phyloP scores from a whole-genome alignment of 2,888 invertebrate genomes.

The Pinctada fucata region DNA sequence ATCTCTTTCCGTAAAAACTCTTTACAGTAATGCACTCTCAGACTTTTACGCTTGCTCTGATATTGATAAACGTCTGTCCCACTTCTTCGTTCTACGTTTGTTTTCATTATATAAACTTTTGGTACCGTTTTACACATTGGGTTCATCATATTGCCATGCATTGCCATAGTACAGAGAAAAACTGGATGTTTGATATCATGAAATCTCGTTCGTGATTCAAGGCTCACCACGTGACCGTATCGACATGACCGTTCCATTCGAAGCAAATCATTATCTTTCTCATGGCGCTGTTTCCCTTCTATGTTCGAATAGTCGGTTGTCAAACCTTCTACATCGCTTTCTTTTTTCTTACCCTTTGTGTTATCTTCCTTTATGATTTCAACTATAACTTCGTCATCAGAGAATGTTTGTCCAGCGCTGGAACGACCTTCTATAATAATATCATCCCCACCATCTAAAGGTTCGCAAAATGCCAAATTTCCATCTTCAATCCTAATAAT shows the following conservation, averaged over 20 bases:
- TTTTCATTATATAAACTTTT: constrained; percentile 49
- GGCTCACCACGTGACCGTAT: constrained; percentile 54
- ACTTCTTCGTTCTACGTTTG: background rate
- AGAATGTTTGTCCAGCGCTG: constrained; percentile 53
- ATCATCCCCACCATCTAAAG: constrained; percentile 24
- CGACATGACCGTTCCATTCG: background rate
- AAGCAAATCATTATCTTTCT: background rate
- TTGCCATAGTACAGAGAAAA: constrained; percentile 47
- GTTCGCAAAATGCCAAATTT: constrained; percentile 47
- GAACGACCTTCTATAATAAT: constrained; percentile 53
- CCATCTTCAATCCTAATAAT: constrained; percentile 44
- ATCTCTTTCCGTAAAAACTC: background rate
- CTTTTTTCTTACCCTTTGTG: background rate
- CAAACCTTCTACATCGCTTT: constrained; percentile 25
- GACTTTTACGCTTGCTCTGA: background rate
- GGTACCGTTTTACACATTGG: constrained; percentile 61
- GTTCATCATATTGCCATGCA: constrained; percentile 46
- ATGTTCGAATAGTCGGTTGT: too few relatives aligned
- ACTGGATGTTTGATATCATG: constrained; percentile 46
- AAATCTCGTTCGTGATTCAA: constrained; percentile 39
- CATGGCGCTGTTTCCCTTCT: background rate
- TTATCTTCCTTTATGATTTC: constrained; percentile 42
- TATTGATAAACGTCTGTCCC: background rate
- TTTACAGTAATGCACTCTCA: background rate
- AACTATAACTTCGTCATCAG: constrained; percentile 55